phyloP scores from a whole-genome alignment of 2,113 vertebrate species.

The Pteronura brasiliensis region DNA sequence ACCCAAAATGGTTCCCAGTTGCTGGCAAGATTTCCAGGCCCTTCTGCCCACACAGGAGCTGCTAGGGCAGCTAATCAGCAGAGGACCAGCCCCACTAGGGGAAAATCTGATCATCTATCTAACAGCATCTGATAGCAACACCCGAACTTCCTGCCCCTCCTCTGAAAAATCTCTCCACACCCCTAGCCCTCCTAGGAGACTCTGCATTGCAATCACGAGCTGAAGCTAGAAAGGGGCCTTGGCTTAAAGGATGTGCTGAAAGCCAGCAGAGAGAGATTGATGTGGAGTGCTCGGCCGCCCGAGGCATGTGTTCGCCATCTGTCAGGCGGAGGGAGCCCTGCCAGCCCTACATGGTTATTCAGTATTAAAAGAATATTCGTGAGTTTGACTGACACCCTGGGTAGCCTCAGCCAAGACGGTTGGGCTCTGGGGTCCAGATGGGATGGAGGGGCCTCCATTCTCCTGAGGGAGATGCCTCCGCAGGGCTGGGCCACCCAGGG shows the following conservation, averaged over 20 bases:
- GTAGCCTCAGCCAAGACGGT: conserved; percentile 71
- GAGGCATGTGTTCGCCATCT: conserved; percentile 81
- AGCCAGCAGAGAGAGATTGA: conserved; percentile 79
- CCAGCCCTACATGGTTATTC: conserved; percentile 76
- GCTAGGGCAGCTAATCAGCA: neutral
- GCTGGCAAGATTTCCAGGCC: neutral
- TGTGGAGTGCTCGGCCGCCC: conserved; percentile 57
- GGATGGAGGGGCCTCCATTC: conserved; percentile 59
- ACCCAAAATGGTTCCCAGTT: conserved; percentile 34
- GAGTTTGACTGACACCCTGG: conserved; percentile 78
- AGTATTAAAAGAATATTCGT: conserved; percentile 80
- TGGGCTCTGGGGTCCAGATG: conserved; percentile 80
- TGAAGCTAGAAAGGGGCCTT: conserved; percentile 57
- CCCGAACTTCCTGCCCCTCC: neutral
- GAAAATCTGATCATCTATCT: neutral
- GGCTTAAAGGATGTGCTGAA: conserved; percentile 70
- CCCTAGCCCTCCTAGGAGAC: neutral
- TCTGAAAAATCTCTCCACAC: neutral
- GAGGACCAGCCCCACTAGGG: neutral
- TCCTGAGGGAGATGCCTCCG: conserved; percentile 70
- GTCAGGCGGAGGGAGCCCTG: conserved; percentile 69
- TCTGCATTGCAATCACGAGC: neutral
- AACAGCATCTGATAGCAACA: conserved; percentile 4
- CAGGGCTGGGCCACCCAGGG: conserved; percentile 81
- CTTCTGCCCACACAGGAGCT: conserved; percentile 33